Base-by-base conservation (phyloP, 1,140 invertebrate species). In the Trinorchestia longiramus region DNA sequence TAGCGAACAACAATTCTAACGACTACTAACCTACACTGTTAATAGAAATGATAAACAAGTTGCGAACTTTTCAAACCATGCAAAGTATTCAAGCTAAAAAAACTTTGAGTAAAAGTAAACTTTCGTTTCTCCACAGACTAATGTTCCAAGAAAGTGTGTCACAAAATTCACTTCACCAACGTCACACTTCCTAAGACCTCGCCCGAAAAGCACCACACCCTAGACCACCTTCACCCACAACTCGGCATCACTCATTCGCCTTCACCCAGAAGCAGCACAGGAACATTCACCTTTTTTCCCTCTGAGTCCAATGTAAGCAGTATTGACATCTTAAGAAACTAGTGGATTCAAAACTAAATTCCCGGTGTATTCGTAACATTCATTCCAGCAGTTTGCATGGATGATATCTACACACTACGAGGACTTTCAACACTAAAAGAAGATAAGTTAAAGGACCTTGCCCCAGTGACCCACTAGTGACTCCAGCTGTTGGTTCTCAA, bases 121-220 rank as follows among this genome's bases (percentile, higher is more conserved):
- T 53, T 28, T 23, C 36, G 62, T 11, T 23, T 3, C 11, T 77
- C 36, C 28, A 23, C 11, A 77, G 62, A 77, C 62, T 11, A 36
- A 36, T 77, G 62, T 36, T 77, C 62, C 62, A 36, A 77, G 62
- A 15, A 77, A 77, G 36, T 36, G 62, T 77, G 28, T 77, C 3
- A 77, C 62, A 11, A 36, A 77, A 36, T 1, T 36, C 28, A 77
- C 15, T 1, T 36, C 8, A 77, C 62, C 1, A 3, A 77, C 88
- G 19, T 17, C 47, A 8, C 19, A 91, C 88, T 91, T 91, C 92
- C 92, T 19, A 47, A 94, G 92, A 94, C 92, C 44, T 94, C 44
- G 92, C 43, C 44, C 36, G 44, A 45, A 19, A 45, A 40, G 92
- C 92, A 94, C 92, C 92, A 94, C 92, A 94, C 92, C 92, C 92